Evolutionary conservation across 2,888 invertebrate species (phyloP).

Genomic region (Alitta virens): DNA sequence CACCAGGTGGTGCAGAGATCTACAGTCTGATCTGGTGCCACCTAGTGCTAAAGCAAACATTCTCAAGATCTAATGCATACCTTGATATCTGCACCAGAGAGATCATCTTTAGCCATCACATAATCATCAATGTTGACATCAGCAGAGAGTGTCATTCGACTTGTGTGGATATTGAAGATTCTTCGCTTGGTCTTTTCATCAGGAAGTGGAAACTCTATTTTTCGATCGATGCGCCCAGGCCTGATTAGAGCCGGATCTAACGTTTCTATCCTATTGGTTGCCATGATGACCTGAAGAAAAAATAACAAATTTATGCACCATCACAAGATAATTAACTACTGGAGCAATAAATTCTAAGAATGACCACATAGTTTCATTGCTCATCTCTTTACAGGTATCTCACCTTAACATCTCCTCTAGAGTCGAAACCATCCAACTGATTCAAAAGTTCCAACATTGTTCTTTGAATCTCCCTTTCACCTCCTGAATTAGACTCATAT

Average conservation of each 20-base stretch:
- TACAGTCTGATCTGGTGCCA: no score
- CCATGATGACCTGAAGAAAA: constrained; percentile 54
- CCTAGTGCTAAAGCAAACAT: no score
- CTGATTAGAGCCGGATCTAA: constrained; percentile 97
- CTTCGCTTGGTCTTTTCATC: constrained; percentile 93
- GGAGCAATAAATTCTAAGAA: no score
- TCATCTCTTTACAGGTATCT: neutral
- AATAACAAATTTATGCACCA: no score
- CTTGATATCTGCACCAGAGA: constrained; percentile 76
- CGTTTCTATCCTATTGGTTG: constrained; percentile 83
- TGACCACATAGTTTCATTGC: no score
- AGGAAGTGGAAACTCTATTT: constrained; percentile 98
- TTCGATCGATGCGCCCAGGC: constrained; percentile 97
- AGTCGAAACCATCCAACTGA: constrained; percentile 97
- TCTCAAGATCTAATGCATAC: constrained; percentile 36
- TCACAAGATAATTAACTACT: no score
- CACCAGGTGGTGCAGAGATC: no score
- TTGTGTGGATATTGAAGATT: constrained; percentile 97
- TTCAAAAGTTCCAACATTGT: constrained; percentile 99
- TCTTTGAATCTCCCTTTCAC: constrained; percentile 98
- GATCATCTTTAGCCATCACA: constrained; percentile 98
- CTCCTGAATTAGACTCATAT: constrained; percentile 98
- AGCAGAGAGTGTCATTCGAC: constrained; percentile 95
- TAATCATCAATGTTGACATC: constrained; percentile 96
- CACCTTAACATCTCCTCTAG: constrained; percentile 92